Percentiles rank a stretch among this genome's conserved stretches.
Evolutionary conservation across 1,140 invertebrate species (phyloP).

Genomic region (Laupala kohalensis): DNA sequence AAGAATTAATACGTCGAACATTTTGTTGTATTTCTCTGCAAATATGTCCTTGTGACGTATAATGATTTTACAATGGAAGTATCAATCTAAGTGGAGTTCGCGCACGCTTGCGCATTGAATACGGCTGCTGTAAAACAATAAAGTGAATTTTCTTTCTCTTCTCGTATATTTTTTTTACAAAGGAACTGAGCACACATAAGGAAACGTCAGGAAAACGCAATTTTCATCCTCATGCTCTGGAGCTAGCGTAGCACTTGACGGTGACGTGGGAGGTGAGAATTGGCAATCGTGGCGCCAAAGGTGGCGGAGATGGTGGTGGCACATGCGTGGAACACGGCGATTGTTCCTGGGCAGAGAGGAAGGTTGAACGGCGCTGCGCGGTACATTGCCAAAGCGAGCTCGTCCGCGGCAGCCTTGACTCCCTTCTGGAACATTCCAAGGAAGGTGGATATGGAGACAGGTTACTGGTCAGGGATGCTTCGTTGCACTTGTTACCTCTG

Average conservation of each 20-base stretch:
- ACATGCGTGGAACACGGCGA: neutral
- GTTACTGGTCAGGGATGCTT: neutral
- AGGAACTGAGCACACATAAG: no score
- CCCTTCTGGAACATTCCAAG: neutral
- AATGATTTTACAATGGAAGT: neutral
- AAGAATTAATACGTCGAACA: no score
- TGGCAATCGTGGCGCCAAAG: neutral
- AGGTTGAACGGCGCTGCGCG: neutral
- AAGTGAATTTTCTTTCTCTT: neutral
- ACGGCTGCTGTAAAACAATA: neutral
- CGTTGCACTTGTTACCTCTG: neutral
- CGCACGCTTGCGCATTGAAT: neutral
- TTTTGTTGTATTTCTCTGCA: no score
- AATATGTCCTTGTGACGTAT: neutral
- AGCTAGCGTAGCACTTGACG: no score
- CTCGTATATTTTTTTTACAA: no score
- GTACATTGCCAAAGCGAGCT: neutral
- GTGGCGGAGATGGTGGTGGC: neutral
- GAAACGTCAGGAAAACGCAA: neutral
- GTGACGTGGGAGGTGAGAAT: neutral
- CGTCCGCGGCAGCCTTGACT: neutral
- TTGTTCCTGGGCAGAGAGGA: neutral
- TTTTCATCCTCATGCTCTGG: no score
- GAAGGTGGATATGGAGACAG: neutral
- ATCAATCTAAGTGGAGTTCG: neutral